phyloP scores from a whole-genome alignment of 2,113 vertebrate genomes.

The Sporophila hypoxantha region DNA sequence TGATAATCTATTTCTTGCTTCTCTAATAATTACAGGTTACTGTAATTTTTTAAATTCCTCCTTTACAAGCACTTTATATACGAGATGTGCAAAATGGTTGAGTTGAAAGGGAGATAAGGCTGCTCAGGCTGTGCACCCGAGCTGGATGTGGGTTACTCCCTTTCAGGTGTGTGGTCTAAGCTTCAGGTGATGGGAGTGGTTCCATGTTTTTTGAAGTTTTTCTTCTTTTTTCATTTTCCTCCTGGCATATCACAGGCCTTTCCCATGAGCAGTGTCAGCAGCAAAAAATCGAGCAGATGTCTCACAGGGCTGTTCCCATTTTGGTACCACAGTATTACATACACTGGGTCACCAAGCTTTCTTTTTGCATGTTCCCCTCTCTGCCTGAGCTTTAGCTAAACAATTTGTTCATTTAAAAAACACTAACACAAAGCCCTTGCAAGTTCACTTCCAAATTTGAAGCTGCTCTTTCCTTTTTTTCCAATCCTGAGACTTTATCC shows the following conservation, averaged over 20 bases:
- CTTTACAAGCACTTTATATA: neutral
- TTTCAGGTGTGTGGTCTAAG: conserved; percentile 54
- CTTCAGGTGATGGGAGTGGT: conserved; percentile 37
- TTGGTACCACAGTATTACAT: neutral
- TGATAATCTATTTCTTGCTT: neutral
- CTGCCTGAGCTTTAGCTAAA: neutral
- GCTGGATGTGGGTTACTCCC: neutral
- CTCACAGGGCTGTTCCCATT: neutral
- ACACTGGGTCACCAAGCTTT: neutral
- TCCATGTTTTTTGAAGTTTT: conserved; percentile 21
- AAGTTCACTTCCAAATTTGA: neutral
- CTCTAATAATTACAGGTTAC: neutral
- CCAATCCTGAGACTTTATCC: neutral
- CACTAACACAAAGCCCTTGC: neutral
- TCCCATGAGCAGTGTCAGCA: conserved; percentile 4
- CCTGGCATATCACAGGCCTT: neutral
- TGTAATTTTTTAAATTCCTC: neutral
- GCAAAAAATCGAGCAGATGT: neutral
- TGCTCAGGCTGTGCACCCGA: neutral
- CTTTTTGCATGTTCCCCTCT: neutral
- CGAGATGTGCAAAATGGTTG: neutral
- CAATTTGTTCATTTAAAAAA: neutral
- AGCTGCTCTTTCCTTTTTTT: neutral
- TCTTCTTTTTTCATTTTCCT: neutral
- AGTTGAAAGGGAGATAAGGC: neutral